A percentile compares a stretch with the other conserved stretches of the same genome.
These are phyloP conservation scores for Drosophila emarginata DNA, from an alignment of 2,888 invertebrate species.

Conservation along the genomic window DNA sequence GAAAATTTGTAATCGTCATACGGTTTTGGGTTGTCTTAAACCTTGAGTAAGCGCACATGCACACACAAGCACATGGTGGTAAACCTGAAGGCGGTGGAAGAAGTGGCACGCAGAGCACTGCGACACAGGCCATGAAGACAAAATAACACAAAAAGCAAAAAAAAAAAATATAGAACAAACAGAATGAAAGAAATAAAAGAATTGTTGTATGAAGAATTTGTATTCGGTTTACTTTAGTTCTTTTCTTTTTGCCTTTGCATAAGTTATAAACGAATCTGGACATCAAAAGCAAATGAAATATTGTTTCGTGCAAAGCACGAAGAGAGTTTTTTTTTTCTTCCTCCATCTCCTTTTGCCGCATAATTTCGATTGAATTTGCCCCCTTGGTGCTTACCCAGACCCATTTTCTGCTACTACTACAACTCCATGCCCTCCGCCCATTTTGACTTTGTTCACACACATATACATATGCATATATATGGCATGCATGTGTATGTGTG, in stretches of 20 bases:
- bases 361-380: slow-evolving; percentile 50
- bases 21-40: slow-evolving; percentile 60
- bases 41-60: slow-evolving; percentile 71
- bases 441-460: neutral
- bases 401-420: slow-evolving; percentile 1
- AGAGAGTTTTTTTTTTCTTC: slow-evolving; percentile 26
- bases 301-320: slow-evolving; percentile 76
- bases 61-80: slow-evolving; percentile 26
- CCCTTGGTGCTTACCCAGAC: neutral
- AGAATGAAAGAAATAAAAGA: neutral
- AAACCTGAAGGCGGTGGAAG: neutral
- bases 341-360: slow-evolving; percentile 53
- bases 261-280: slow-evolving; percentile 11
- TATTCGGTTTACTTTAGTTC: neutral
- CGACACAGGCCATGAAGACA: slow-evolving; percentile 48
- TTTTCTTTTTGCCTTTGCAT: slow-evolving; percentile 1
- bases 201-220: neutral
- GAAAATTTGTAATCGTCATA: slow-evolving; percentile 68
- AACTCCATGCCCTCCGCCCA: slow-evolving; percentile 3
- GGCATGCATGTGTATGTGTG: slow-evolving; percentile 49
- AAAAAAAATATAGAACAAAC: too few species aligned
- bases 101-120: slow-evolving; percentile 57
- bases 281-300: slow-evolving; percentile 62
- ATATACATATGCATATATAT: neutral
- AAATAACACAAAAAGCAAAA: neutral